Evolutionary conservation across 2,888 invertebrate species (phyloP).

Genomic region (Drosophila pseudotakahashii): DNA sequence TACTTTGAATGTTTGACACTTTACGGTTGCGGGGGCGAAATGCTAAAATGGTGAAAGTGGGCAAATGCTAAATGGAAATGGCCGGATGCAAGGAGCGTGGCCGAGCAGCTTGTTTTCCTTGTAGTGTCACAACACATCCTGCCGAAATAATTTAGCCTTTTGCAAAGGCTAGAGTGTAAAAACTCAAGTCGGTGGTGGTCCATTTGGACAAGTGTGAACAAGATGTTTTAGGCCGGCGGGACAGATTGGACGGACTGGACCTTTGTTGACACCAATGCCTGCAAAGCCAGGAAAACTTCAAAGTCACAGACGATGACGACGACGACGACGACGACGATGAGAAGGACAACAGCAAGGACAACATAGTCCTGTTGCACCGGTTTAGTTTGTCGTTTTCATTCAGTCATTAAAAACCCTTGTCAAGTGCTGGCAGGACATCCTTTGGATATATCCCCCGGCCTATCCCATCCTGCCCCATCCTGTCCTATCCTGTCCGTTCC

Average conservation of each 20-base stretch:
- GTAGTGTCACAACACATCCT: conserved; percentile 80
- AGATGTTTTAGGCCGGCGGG: conserved; percentile 82
- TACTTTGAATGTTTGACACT: conserved; percentile 84
- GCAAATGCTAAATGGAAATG: conserved; percentile 14
- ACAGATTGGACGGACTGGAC: conserved; percentile 57
- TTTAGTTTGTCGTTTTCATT: conserved; percentile 68
- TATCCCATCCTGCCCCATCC: not conserved
- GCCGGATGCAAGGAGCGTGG: conserved; percentile 22
- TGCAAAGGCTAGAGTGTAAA: conserved; percentile 29
- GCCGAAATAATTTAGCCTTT: conserved; percentile 71
- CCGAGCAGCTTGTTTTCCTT: conserved; percentile 75
- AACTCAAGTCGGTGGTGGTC: conserved; percentile 46
- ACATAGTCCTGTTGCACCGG: conserved; percentile 45
- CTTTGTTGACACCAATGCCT: conserved; percentile 71
- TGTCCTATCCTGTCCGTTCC: conserved; percentile 13
- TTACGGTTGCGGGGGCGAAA: conserved; percentile 66
- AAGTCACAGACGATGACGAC: conserved; percentile 56
- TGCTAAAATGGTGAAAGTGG: not conserved
- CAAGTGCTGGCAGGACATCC: conserved; percentile 72
- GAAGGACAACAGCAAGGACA: conserved; percentile 18
- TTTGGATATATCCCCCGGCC: conserved; percentile 40
- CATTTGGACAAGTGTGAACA: conserved; percentile 82
- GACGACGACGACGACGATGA: conserved; percentile 21
- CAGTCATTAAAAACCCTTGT: conserved; percentile 84
- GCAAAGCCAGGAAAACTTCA: conserved; percentile 60